Percentiles rank a stretch among this genome's conserved stretches.
Evolutionary conservation across 2,113 vertebrate genomes (phyloP).

Genomic region (Odocoileus virginianus): DNA sequence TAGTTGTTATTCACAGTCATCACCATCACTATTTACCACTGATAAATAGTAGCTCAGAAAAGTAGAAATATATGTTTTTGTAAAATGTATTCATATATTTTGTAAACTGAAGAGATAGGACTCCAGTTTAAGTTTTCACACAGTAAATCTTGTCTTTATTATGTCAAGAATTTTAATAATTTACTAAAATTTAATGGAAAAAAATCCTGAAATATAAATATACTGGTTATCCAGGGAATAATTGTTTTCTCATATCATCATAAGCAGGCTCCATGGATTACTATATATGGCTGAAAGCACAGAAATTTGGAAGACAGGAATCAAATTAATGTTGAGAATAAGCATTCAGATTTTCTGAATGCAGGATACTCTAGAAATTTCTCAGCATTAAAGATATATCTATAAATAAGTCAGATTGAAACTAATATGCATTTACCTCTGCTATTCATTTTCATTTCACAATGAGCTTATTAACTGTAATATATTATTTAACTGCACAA

Average conservation of each 20-base stretch:
- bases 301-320: not conserved
- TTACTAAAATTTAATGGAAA: not conserved
- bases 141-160: not conserved
- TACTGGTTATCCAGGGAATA: not conserved
- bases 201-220: not conserved
- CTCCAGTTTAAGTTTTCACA: not conserved
- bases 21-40: not conserved
- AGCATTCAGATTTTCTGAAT: not conserved
- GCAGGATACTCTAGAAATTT: not conserved
- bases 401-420: not conserved
- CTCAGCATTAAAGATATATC: not conserved
- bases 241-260: not conserved
- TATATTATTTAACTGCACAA: not conserved
- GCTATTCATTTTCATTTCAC: not conserved
- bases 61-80: not conserved
- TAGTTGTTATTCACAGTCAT: not conserved
- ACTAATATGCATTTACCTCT: not conserved
- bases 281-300: not conserved
- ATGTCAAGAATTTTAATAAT: not conserved
- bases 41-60: not conserved
- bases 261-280: not conserved
- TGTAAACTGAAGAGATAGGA: not conserved
- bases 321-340: not conserved
- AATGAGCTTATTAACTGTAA: not conserved
- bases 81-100: not conserved